Conservation (phyloP, 2,888 invertebrate species). For the Dascillus cervinus region DNA sequence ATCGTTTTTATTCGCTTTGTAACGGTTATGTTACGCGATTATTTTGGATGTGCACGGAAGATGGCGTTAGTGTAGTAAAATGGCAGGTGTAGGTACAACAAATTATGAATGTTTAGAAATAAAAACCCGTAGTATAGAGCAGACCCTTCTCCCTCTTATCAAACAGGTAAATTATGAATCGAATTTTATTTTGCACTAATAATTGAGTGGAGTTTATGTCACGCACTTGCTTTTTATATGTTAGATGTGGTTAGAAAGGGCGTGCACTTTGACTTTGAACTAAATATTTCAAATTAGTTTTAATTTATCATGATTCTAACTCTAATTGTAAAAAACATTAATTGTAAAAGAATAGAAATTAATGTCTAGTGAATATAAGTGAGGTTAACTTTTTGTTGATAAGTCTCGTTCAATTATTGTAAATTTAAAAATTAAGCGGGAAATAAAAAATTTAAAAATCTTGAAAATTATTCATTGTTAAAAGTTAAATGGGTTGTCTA, state of each 20-base stretch:
- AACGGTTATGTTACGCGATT: constrained; percentile 8
- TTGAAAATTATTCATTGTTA: too few species aligned
- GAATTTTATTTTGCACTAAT: not conserved
- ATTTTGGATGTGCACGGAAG: constrained; percentile 11
- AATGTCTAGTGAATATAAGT: too few species aligned
- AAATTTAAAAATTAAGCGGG: too few species aligned
- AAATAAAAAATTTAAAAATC: too few species aligned
- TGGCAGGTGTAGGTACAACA: constrained; percentile 51
- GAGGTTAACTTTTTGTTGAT: too few species aligned
- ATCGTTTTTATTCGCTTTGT: constrained; percentile 35
- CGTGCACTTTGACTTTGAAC: constrained; percentile 26
- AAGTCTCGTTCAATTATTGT: too few species aligned
- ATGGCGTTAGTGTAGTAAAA: constrained; percentile 42
- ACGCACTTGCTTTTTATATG: not conserved
- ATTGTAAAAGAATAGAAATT: too few species aligned
- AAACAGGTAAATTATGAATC: constrained; percentile 67
- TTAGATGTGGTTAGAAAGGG: constrained; percentile 20
- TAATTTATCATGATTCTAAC: too few species aligned
- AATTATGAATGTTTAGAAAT: constrained; percentile 65
- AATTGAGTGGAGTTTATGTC: constrained; percentile 6
- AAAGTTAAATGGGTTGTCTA: too few species aligned
- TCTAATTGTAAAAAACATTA: too few species aligned
- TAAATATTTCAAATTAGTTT: not conserved
- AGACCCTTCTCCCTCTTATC: constrained; percentile 86
- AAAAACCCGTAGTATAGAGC: constrained; percentile 90